Percentiles rank a stretch among this genome's conserved stretches.
phyloP scores from a whole-genome alignment of 1,140 invertebrate species.

The Heliconius hermathena region DNA sequence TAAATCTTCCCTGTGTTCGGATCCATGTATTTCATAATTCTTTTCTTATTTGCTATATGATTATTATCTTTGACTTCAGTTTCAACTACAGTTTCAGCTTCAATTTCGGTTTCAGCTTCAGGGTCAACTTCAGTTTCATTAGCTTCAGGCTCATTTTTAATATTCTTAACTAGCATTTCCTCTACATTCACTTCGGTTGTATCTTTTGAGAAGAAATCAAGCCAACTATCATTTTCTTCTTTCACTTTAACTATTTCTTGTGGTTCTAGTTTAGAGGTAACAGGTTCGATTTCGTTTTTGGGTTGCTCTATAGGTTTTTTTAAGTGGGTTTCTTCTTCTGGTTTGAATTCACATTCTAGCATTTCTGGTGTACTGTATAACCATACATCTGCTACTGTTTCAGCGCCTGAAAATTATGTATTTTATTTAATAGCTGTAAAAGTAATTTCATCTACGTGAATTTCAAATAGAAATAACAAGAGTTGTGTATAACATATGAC shows the following conservation, averaged over 20 bases:
- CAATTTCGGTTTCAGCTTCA: background rate
- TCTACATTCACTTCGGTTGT: conserved; percentile 66
- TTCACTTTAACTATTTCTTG: conserved; percentile 27
- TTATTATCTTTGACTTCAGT: background rate
- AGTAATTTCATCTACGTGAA: no score
- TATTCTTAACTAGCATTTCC: conserved; percentile 70
- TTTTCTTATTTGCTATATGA: conserved; percentile 44
- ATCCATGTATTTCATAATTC: conserved; percentile 75
- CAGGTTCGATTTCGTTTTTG: conserved; percentile 34
- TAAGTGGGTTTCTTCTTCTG: conserved; percentile 38
- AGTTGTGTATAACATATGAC: no score
- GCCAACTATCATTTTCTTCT: conserved; percentile 56
- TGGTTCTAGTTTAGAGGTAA: background rate
- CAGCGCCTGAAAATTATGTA: conserved; percentile 83
- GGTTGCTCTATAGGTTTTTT: conserved; percentile 28
- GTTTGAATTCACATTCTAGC: conserved; percentile 64
- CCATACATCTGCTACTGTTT: conserved; percentile 89
- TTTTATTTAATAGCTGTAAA: no score
- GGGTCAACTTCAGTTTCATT: conserved; percentile 13
- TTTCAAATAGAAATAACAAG: no score
- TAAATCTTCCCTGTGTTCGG: conserved; percentile 72
- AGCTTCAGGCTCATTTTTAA: conserved; percentile 43
- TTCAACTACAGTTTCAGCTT: background rate
- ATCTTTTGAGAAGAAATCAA: conserved; percentile 69
- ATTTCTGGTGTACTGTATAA: conserved; percentile 81